Evolutionary conservation across 1,140 invertebrate species (phyloP), one percentile per base, ranked within the genome.

Genomic region (Augochlora pura): DNA sequence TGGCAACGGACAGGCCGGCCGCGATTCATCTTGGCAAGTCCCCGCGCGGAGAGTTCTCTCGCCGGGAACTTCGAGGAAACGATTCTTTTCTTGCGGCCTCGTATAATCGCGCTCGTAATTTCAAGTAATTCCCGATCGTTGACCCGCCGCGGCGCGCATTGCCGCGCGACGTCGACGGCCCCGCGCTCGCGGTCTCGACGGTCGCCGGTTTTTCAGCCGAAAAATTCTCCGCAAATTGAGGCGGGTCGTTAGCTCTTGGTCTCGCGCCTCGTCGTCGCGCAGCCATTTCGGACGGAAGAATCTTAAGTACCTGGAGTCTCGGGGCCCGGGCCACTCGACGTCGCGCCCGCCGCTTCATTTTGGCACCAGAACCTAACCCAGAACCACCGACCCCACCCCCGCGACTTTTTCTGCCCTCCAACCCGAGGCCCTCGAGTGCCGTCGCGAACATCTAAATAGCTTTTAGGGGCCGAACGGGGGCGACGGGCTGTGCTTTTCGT

Each of bases 251-350:
- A 64, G 42, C 38, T 63, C 7, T 52, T 16, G 49, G 49, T 52
- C 66, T 65, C 72, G 75, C 39, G 54, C 46, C 64, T 25, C 63
- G 46, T 39, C 46, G 60, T 65, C 60, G 23, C 46, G 49, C 49
- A 32, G 8, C 65, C 73, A 64, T 78, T 78, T 78, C 57, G 66
- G 39, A 49, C 25, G 27, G 9, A 80, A 80, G 77, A 80, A 60
- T 74, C 52, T 67, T 74, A 74, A 80, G 77, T 80, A 66, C 70
- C n/a, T 39, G 71, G 52, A 42, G 74, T 52, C 49, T 64, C 76
- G 68, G 76, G 62, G 70, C 77, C 64, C 63, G 25, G 14, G 27
- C n/a, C 57, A 81, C 74, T 77, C 79, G 73, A 76, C 72, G 54
- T 21, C 54, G 54, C 54, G 21, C 49, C 52, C 46, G 57, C 16